phyloP scores from a whole-genome alignment of 2,888 invertebrate species.

The Thereva unica region DNA sequence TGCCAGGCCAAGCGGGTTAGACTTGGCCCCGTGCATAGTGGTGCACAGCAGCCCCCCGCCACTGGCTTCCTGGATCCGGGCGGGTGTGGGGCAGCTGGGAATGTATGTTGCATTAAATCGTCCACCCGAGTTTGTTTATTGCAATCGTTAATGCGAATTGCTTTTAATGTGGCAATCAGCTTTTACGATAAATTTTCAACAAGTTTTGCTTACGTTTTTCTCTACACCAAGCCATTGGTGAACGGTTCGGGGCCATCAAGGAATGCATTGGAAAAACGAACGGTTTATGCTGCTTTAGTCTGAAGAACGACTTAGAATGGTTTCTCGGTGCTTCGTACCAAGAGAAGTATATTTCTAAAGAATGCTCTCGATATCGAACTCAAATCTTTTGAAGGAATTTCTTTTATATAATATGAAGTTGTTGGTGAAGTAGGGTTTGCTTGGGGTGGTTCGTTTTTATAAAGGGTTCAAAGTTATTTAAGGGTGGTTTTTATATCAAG shows the following conservation, averaged over 20 bases:
- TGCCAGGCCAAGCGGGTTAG: slow-evolving; percentile 16
- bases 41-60: slow-evolving; percentile 1
- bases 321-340: not conserved
- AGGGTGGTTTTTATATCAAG: too few relatives aligned
- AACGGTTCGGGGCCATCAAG: slow-evolving; percentile 22
- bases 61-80: not conserved
- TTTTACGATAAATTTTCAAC: slow-evolving; percentile 44
- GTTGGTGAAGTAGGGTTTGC: too few relatives aligned
- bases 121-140: slow-evolving; percentile 39
- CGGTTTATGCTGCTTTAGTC: slow-evolving; percentile 13
- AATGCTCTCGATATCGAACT: not conserved
- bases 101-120: slow-evolving; percentile 41
- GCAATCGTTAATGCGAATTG: slow-evolving; percentile 43
- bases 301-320: slow-evolving; percentile 11
- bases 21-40: slow-evolving; percentile 17
- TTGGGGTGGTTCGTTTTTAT: too few relatives aligned
- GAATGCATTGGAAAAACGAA: slow-evolving; percentile 9
- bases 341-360: not conserved
- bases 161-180: slow-evolving; percentile 43
- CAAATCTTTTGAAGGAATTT: slow-evolving; percentile 1
- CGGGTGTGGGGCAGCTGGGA: slow-evolving; percentile 5
- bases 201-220: slow-evolving; percentile 41
- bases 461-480: too few relatives aligned
- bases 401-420: not conserved
- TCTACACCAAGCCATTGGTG: slow-evolving; percentile 24